A percentile compares a stretch with the other conserved stretches of the same genome.
These are phyloP conservation scores for Pempheris klunzingeri DNA, from an alignment of 2,797 vertebrate species.

Conservation along the genomic window DNA sequence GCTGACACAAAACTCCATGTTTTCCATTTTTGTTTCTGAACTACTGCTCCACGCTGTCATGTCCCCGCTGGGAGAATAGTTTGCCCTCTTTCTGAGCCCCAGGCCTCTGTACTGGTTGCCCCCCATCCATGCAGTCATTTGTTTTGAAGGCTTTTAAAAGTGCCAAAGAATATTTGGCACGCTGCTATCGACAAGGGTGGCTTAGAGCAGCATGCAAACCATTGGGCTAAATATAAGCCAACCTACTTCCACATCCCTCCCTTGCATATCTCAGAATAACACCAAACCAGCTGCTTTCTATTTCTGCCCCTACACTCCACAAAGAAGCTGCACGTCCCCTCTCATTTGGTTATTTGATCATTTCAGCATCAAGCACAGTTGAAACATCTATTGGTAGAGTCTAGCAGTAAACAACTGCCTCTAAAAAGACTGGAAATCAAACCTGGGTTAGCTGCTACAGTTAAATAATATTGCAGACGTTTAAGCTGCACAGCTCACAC, in stretches of 20 bases:
- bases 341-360: conserved; percentile 32
- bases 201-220: conserved; percentile 59
- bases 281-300: conserved; percentile 70
- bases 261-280: conserved; percentile 64
- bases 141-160: conserved; percentile 39
- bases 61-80: conserved; percentile 7
- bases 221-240: conserved; percentile 78
- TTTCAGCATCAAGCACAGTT: conserved; percentile 16
- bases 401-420: conserved; percentile 6
- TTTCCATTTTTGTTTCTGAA: conserved; percentile 13
- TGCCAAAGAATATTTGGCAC: conserved; percentile 42
- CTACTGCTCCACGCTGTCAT: neutral
- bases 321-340: conserved; percentile 11
- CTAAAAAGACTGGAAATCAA: conserved; percentile 20
- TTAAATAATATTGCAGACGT: conserved; percentile 43
- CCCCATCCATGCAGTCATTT: conserved; percentile 32
- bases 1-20: neutral
- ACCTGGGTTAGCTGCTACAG: neutral
- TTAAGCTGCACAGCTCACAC: conserved; percentile 45
- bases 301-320: conserved; percentile 46
- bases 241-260: conserved; percentile 69
- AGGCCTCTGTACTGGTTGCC: conserved; percentile 20
- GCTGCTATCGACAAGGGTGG: conserved; percentile 38
- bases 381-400: neutral
- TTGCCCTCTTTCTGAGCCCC: conserved; percentile 13